Conservation (phyloP, 2,113 vertebrate genomes). For the Irena cyanogastra region DNA sequence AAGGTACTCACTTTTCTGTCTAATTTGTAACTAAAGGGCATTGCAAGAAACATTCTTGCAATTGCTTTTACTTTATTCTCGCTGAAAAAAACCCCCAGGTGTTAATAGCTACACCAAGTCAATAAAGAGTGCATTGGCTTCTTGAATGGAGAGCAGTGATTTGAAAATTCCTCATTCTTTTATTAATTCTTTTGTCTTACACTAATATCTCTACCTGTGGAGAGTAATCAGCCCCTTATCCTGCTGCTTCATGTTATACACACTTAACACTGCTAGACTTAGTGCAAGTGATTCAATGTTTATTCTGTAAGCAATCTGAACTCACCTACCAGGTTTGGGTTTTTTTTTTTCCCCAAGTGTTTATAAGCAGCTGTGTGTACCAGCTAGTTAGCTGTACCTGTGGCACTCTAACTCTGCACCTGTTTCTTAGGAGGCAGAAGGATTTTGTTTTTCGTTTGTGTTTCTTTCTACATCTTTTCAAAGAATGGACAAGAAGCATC, state of each 20-base stretch:
- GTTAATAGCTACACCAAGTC: neutral
- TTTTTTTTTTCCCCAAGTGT: neutral
- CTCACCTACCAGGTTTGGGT: neutral
- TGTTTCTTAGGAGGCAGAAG: neutral
- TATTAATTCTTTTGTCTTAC: neutral
- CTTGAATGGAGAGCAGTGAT: neutral
- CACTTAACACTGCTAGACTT: neutral
- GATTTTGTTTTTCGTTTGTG: neutral
- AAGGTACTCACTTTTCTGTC: neutral
- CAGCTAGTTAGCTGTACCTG: neutral
- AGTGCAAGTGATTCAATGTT: neutral
- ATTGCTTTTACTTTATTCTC: neutral
- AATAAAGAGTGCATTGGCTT: neutral
- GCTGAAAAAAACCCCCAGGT: neutral
- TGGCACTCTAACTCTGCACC: neutral
- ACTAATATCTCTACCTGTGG: neutral
- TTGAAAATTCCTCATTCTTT: neutral
- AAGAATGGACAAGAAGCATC: neutral
- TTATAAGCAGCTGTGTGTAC: neutral
- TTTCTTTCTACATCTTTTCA: neutral
- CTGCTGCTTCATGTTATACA: neutral
- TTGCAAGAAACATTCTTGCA: neutral
- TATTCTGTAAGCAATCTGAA: slow-evolving; percentile 1
- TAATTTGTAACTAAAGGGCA: neutral
- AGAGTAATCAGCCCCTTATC: slow-evolving; percentile 19